A percentile compares a stretch with the other conserved stretches of the same genome.
Evolutionary conservation across 2,888 invertebrate species (phyloP).

Genomic region (Villa cingulata): DNA sequence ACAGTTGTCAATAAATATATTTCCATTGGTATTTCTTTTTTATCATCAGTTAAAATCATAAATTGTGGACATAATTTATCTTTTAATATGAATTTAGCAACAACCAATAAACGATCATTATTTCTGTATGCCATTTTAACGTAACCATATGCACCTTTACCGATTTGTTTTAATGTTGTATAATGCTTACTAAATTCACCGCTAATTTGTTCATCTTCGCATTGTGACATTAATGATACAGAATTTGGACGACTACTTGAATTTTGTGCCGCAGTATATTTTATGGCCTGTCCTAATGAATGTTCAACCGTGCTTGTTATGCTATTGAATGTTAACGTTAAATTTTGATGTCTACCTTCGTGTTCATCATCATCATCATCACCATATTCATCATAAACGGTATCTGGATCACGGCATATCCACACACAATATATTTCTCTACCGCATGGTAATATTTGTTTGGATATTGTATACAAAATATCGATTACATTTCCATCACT

Average conservation of each 20-base stretch:
- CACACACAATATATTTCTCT: slow-evolving; percentile 47
- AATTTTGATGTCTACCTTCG: slow-evolving; percentile 23
- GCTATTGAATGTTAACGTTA: slow-evolving; percentile 36
- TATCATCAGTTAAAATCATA: slow-evolving; percentile 42
- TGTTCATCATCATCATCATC: slow-evolving; percentile 13
- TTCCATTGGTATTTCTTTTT: slow-evolving; percentile 47
- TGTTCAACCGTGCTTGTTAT: slow-evolving; percentile 34
- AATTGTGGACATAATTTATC: slow-evolving; percentile 36
- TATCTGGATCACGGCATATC: slow-evolving; percentile 41
- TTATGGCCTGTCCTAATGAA: slow-evolving; percentile 25
- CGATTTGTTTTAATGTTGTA: slow-evolving; percentile 51
- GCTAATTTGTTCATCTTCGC: slow-evolving; percentile 40
- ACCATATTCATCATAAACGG: slow-evolving; percentile 17
- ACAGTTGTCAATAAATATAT: slow-evolving; percentile 50
- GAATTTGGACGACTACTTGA: slow-evolving; percentile 43
- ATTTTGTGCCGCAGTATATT: slow-evolving; percentile 21
- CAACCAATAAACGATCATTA: slow-evolving; percentile 45
- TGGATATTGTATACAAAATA: slow-evolving; percentile 40
- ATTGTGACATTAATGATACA: slow-evolving; percentile 42
- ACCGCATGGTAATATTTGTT: slow-evolving; percentile 39
- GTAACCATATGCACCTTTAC: slow-evolving; percentile 53
- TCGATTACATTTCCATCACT: slow-evolving; percentile 22
- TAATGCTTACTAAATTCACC: slow-evolving; percentile 45
- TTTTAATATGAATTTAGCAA: slow-evolving; percentile 58
- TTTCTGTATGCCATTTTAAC: slow-evolving; percentile 53